Evolutionary conservation across 1,140 invertebrate genomes (phyloP).

Genomic region (Diplogasteroides magnus): DNA sequence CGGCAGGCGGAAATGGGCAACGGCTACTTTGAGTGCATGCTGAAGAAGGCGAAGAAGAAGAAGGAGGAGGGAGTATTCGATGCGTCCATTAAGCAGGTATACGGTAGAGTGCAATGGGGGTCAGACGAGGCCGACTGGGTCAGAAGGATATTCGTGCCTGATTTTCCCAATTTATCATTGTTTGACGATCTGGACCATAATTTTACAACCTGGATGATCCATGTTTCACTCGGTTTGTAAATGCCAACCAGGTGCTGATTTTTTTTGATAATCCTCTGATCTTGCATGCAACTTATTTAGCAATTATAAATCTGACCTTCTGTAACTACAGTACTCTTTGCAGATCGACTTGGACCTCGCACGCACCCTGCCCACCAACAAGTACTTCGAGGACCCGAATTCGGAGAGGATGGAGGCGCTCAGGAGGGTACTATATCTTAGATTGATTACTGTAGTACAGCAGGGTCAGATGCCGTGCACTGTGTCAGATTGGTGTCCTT

Average conservation of each 20-base stretch:
- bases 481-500: slow-evolving; percentile 19
- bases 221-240: no score
- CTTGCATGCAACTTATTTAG: no score
- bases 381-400: slow-evolving; percentile 30
- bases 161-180: no score
- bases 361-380: slow-evolving; percentile 35
- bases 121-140: background rate
- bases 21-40: slow-evolving; percentile 31
- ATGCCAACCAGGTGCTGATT: no score
- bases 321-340: slow-evolving; percentile 4
- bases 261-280: no score
- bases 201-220: no score
- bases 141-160: no score
- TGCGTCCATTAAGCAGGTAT: slow-evolving; percentile 32
- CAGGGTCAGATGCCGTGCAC: background rate
- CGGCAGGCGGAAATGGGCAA: slow-evolving; percentile 29
- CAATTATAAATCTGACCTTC: no score
- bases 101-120: background rate
- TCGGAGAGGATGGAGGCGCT: slow-evolving; percentile 22
- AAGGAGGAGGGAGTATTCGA: slow-evolving; percentile 31
- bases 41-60: slow-evolving; percentile 28
- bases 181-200: no score
- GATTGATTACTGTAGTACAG: no score
- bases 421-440: no score
- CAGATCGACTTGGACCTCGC: slow-evolving; percentile 37